Conservation (phyloP, 2,113 vertebrate genomes). For the Scartelaos histophorus region DNA sequence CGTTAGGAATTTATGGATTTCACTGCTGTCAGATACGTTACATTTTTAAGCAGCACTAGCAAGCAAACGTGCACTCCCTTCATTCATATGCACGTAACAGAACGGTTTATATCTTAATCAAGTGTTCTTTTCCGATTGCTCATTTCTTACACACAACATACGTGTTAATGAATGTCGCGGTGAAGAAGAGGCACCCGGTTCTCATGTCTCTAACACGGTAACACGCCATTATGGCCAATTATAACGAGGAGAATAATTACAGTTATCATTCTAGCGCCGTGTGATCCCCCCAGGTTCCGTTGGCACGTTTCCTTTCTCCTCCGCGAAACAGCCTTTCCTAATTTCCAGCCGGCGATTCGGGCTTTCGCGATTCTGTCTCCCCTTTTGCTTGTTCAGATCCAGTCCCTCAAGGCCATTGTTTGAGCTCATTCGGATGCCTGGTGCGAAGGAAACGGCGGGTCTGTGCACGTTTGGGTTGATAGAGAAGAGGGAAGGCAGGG, state of each 20-base stretch:
- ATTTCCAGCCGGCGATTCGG: conserved; percentile 25
- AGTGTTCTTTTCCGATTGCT: neutral
- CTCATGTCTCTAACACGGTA: neutral
- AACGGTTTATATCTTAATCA: neutral
- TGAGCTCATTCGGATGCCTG: conserved; percentile 31
- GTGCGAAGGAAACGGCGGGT: conserved; percentile 34
- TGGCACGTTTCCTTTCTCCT: conserved; percentile 8
- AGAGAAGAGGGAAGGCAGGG: neutral
- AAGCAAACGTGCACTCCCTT: neutral
- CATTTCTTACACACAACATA: neutral
- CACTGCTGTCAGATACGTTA: neutral
- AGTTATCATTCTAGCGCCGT: neutral
- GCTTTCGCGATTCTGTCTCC: conserved; percentile 22
- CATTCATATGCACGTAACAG: neutral
- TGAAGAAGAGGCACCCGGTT: neutral
- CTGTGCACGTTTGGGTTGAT: conserved; percentile 19
- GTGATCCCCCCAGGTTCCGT: conserved; percentile 10
- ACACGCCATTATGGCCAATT: neutral
- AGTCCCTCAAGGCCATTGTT: conserved; percentile 41
- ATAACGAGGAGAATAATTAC: conserved; percentile 16
- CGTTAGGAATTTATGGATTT: neutral
- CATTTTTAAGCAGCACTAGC: neutral
- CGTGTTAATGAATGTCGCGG: neutral
- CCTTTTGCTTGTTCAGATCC: conserved; percentile 9
- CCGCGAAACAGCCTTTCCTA: conserved; percentile 21